A percentile compares a stretch with the other conserved stretches of the same genome.
These are phyloP conservation scores for Phenganax subtilis DNA, from an alignment of 92 coral and sea anemone genomes.

Conservation along the genomic window DNA sequence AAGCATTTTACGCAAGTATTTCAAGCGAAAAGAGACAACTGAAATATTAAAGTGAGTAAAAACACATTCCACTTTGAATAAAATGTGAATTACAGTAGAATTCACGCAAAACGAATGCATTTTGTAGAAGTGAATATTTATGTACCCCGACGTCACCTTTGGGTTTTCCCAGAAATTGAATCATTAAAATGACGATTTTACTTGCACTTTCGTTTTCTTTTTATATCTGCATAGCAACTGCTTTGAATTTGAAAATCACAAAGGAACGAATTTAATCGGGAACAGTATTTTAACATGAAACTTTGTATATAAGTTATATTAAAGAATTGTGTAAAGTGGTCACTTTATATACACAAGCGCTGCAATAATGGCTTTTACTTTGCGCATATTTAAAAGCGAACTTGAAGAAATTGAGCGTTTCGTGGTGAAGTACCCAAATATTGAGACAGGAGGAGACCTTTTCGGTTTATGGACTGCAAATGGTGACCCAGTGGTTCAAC, in stretches of 20 bases:
- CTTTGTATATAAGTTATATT: background rate
- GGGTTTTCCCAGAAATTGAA: too few species aligned
- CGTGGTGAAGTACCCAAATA: slow-evolving; percentile 29
- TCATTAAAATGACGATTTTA: too few species aligned
- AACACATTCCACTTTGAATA: too few species aligned
- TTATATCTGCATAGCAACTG: too few species aligned
- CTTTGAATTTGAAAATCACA: too few species aligned
- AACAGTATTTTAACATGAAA: background rate
- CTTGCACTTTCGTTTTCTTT: too few species aligned
- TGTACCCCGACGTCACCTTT: too few species aligned
- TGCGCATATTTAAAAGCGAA: slow-evolving; percentile 58
- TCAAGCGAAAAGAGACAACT: background rate
- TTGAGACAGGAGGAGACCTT: slow-evolving; percentile 63
- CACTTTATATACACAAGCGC: too few species aligned
- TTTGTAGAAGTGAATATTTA: too few species aligned
- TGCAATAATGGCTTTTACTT: slow-evolving; percentile 2
- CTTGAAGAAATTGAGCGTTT: slow-evolving; percentile 39
- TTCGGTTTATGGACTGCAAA: slow-evolving; percentile 71
- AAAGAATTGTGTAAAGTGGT: background rate
- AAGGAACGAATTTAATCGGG: slow-evolving; percentile 9
- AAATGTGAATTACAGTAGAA: too few species aligned
- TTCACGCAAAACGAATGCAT: too few species aligned
- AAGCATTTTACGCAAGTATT: background rate
- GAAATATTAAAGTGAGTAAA: too few species aligned
- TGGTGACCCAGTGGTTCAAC: slow-evolving; percentile 53